These are phyloP conservation scores for Eupristina koningsbergeri DNA, from an alignment of 1,140 invertebrate genomes.

Conservation along the genomic window DNA sequence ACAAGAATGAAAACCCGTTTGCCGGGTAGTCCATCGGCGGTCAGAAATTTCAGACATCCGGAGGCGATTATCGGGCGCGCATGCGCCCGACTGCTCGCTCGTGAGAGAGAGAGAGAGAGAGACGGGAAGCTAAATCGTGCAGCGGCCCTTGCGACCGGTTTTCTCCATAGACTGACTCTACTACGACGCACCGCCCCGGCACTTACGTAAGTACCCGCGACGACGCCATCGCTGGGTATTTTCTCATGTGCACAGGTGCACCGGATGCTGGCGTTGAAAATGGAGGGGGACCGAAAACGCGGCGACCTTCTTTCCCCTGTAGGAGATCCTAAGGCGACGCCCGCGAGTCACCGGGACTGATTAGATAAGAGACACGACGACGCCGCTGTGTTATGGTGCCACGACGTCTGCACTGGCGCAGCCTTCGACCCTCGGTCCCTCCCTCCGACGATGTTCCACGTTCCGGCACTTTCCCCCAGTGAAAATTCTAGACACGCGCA, in stretches of 20 bases:
- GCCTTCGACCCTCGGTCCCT: not conserved
- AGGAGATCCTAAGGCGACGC: too few species aligned
- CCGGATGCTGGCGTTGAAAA: too few species aligned
- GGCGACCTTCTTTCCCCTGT: not conserved
- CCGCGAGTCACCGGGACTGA: constrained; percentile 1
- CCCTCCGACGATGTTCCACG: too few species aligned
- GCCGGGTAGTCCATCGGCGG: not conserved
- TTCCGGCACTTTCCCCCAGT: not conserved
- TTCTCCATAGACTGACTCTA: not conserved
- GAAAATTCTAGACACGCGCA: not conserved
- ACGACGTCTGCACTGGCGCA: not conserved
- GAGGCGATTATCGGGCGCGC: not conserved
- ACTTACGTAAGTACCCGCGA: not conserved
- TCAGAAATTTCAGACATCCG: not conserved
- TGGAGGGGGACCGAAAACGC: too few species aligned
- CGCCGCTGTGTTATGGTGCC: constrained; percentile 35
- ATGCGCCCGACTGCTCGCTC: not conserved
- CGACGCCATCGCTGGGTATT: not conserved
- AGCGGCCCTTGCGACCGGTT: constrained; percentile 32
- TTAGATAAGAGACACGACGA: constrained; percentile 20
- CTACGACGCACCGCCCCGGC: not conserved
- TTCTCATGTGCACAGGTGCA: too few species aligned
- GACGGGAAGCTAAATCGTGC: not conserved
- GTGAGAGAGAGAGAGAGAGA: too few species aligned
- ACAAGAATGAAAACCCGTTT: constrained; percentile 5